phyloP scores from a whole-genome alignment of 1,140 invertebrate species.

The Zaprionus gabonicus region DNA sequence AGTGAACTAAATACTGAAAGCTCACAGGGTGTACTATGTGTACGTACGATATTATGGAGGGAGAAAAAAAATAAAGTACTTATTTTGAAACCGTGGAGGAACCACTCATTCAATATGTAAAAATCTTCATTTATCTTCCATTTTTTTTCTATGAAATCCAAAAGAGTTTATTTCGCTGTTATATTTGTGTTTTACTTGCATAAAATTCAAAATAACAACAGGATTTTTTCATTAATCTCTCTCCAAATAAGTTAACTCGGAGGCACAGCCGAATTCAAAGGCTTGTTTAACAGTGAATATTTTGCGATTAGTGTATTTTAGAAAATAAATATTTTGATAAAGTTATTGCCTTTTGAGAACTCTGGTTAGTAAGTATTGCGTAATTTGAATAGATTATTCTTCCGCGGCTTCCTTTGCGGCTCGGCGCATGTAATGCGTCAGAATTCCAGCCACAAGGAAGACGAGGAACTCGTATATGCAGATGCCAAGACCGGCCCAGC shows the following conservation, averaged over 20 bases:
- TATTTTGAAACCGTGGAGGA: neutral
- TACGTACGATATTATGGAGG: neutral
- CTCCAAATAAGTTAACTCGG: neutral
- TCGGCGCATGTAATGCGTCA: conserved; percentile 63
- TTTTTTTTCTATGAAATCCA: neutral
- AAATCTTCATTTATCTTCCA: too few species aligned
- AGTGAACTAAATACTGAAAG: neutral
- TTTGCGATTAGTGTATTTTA: conserved; percentile 2
- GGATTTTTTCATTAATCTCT: neutral
- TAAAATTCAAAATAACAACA: conserved; percentile 4
- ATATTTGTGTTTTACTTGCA: conserved; percentile 2
- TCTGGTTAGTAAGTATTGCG: neutral
- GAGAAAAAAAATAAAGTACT: neutral
- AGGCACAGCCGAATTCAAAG: neutral
- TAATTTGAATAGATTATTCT: neutral
- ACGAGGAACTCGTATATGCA: conserved; percentile 70
- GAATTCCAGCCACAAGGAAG: conserved; percentile 55
- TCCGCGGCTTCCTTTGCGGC: neutral
- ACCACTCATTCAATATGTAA: neutral
- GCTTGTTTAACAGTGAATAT: neutral
- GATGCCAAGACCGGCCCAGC: conserved; percentile 69
- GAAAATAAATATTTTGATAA: neutral
- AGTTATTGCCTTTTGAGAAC: neutral
- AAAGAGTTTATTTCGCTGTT: neutral
- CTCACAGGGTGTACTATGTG: too few species aligned